Evolutionary conservation across 2,797 vertebrate genomes (phyloP), one percentile per base, ranked within the genome.

Genomic region (Erethizon dorsatum): DNA sequence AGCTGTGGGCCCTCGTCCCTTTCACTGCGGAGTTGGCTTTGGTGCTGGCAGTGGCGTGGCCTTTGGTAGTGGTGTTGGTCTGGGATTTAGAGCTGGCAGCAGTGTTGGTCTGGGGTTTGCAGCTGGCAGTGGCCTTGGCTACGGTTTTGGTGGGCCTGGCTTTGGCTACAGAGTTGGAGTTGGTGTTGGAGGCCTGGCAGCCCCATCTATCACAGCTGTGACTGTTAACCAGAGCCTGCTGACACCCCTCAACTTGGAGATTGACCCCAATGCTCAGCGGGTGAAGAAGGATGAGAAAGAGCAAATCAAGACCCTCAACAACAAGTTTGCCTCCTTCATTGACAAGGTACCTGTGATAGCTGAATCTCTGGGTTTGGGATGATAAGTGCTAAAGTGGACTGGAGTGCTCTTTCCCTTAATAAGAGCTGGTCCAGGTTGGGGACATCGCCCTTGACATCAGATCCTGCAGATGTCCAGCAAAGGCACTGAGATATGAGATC

Each of bases 321-420:
- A 99, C 98, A 99, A 99, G 84, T 99, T 99, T 59, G 99, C 99
- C 37, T 98, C 99, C 52, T 99, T 99, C 98, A 99, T 99, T 12
- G 99, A 99, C 96, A 99, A 99, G 98, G 99, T 99, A 97, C 61
- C 31, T 84, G 18, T 45, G 45, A 52, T 59, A 67, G 52, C 20
- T 75, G 28, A 88, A 50, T 31, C 50, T 71, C 41, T 54, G 69
- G 83, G 47, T 61, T 50, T 89, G 88, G 69, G 69, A 57, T 75
- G 52, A 65, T 18, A 18, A 95, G 50, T 63, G 37, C 69, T 79
- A 26, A 84, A 61, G 61, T 47, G 52, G 17, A 26, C 10, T 52
- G 14, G 22, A 33, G 41, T 41, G 2, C 18, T 80, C 33, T 95
- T 57, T 88, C 41, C 8, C 17, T 75, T 85, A 50, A 90, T 65